Conservation (phyloP, 2,888 invertebrate genomes). For the Amiota minor region DNA sequence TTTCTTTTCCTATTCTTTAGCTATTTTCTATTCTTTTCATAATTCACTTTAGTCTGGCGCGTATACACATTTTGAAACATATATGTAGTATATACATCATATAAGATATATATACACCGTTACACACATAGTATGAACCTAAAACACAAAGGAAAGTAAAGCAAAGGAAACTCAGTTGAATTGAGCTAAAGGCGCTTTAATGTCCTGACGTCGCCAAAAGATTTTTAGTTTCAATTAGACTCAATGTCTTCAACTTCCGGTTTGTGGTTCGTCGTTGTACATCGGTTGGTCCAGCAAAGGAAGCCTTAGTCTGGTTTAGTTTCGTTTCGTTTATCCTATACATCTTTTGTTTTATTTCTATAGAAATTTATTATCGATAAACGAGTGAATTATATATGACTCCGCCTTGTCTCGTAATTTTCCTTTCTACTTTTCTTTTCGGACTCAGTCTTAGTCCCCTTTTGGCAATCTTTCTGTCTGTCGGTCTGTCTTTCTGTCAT, state of each 20-base stretch:
- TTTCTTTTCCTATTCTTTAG: not conserved
- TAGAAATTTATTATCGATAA: conserved; percentile 24
- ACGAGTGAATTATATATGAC: conserved; percentile 22
- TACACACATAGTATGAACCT: not conserved
- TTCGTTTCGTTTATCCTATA: not conserved
- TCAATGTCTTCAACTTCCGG: conserved; percentile 22
- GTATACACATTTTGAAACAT: not conserved
- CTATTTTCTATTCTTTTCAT: conserved; percentile 7
- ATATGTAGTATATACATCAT: not conserved
- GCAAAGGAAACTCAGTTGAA: not conserved
- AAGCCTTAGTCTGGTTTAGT: not conserved
- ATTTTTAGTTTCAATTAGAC: conserved; percentile 25
- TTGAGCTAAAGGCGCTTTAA: conserved; percentile 4
- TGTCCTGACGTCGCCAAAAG: conserved; percentile 14
- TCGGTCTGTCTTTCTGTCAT: not conserved
- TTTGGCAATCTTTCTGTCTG: not conserved
- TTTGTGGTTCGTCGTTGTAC: not conserved
- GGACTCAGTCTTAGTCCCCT: not conserved
- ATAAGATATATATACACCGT: not conserved
- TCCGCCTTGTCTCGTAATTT: conserved; percentile 14
- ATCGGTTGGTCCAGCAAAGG: not conserved
- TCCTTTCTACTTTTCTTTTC: not conserved
- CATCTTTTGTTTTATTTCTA: not conserved
- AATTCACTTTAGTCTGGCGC: conserved; percentile 3
- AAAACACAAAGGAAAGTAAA: not conserved